Base-by-base conservation (phyloP, 2,888 invertebrate species). In the Tenthredo distinguenda region DNA sequence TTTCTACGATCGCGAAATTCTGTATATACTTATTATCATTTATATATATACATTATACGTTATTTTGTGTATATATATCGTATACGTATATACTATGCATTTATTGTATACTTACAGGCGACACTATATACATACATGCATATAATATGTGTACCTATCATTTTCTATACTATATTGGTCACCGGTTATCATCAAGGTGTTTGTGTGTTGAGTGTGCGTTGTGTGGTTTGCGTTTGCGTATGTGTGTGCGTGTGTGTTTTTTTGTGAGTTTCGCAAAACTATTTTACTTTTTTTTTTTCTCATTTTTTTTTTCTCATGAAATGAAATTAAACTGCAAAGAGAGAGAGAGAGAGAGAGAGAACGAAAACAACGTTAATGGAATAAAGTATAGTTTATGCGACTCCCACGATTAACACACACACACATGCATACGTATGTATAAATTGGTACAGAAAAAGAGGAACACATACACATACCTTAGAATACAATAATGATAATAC, bases 21-120 rank as follows among this genome's bases (percentile, higher is more conserved):
- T 71, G 71, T 71, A 55, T 81, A 65, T 71, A 71, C 71, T 71
- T 71, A 71, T 71, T 71, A 71, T 71, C 71, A 71, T 71, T 71
- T n/a, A 37, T 71, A 71, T 71, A 71, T 71, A 71, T 71, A 40
- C 37, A 37, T 71, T 71, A 71, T 34, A 26, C 26, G 10, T 26
- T 62, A 62, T 62, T 62, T 62, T 62, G 62, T 62, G 62, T 62
- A 62, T 62, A 62, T 62, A 40, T 37, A 34, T 71, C 37, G 71
- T 40, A 72, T 40, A 37, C 34, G 71, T 34, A 37, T 71, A 34
- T 71, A 58, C 58, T 50, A 18, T 58, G 58, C 58, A 58, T 58
- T 58, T 58, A 58, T 58, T 58, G 58, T 58, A 58, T 9, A 58
- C 71, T 21, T 18, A 71, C 31, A 34, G 21, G 37, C 71, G 18